Evolutionary conservation across 2,888 invertebrate genomes (phyloP).

Genomic region (Lucinisca nassula): DNA sequence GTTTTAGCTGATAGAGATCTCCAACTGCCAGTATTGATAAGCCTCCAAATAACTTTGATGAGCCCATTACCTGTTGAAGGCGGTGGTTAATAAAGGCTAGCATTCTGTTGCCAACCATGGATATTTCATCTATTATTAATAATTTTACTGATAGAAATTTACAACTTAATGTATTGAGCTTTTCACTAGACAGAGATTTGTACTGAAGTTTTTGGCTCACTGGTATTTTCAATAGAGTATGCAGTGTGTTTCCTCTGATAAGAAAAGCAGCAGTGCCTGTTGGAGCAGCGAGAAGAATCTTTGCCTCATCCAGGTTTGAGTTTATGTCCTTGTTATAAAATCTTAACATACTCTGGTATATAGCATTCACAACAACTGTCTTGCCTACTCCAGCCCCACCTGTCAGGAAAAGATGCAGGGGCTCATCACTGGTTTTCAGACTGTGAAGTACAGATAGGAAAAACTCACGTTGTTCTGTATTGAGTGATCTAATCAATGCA

Average conservation of each 20-base stretch:
- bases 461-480: slow-evolving; percentile 57
- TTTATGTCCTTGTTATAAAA: not conserved
- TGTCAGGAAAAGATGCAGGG: not conserved
- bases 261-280: slow-evolving; percentile 63
- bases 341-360: slow-evolving; percentile 18
- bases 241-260: slow-evolving; percentile 54
- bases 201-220: slow-evolving; percentile 48
- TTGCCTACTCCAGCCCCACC: slow-evolving; percentile 59
- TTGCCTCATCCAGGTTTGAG: slow-evolving; percentile 30
- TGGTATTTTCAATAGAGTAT: slow-evolving; percentile 49
- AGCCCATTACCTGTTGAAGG: slow-evolving; percentile 38
- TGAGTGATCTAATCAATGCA: slow-evolving; percentile 33
- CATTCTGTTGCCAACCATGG: slow-evolving; percentile 48
- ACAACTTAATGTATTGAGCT: slow-evolving; percentile 32
- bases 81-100: slow-evolving; percentile 27
- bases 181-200: slow-evolving; percentile 29
- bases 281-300: slow-evolving; percentile 57
- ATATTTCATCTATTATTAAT: not conserved
- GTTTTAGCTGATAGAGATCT: slow-evolving; percentile 62
- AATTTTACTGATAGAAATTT: slow-evolving; percentile 23
- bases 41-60: slow-evolving; percentile 38
- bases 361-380: slow-evolving; percentile 37
- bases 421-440: not conserved
- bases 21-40: slow-evolving; percentile 52
- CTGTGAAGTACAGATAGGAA: slow-evolving; percentile 46